Base-by-base conservation (phyloP, 2,888 invertebrate species). In the Amblyteles armatorius region DNA sequence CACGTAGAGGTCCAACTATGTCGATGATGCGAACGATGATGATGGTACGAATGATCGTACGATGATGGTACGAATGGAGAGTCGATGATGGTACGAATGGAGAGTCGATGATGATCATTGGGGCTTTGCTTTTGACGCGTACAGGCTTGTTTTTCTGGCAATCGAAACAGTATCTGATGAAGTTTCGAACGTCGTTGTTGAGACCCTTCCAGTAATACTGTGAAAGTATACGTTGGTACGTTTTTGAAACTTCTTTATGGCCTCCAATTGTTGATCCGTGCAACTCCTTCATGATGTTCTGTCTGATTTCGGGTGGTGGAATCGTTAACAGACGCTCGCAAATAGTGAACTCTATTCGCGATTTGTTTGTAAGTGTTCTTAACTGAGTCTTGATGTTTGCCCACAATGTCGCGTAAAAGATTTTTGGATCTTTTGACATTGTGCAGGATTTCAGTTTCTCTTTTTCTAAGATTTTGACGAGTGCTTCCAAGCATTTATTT, bases 81-180 rank as follows among this genome's bases (percentile, higher is more conserved):
- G 36, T 83, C 84, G 0, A 80, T 84, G 4, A 84, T 5, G 13
- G 55, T n/a, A 11, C n/a, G 19, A 29, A 11, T 11, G 83, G 67
- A 4, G 79, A 69, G 36, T 83, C 84, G 0, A 80, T 84, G 4
- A 84, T 5, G 13, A 80, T n/a, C 84, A 80, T 80, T 13, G 84
- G 80, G 7, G 76, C 55, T 29, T 48, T 60, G 13, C 44, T 71
- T 71, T 72, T 84, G 6, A 71, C 55, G 3, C 82, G 36, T 0
- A 82, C 84, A 0, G 81, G 55, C 26, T 81, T 84, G 19, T 81
- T 71, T 40, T 60, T 57, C 50, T 84, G 84, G 60, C 76, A 84
- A 29, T 44, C 40, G 33, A 29, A 7, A 44, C 85, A 80, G 29
- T 33, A 36, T 48, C 67, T 69, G n/a, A 80, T 73, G 6, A 26